Percentiles rank a stretch among this genome's conserved stretches.
phyloP scores from a whole-genome alignment of 1,140 invertebrate genomes.

The Asobara japonica region DNA sequence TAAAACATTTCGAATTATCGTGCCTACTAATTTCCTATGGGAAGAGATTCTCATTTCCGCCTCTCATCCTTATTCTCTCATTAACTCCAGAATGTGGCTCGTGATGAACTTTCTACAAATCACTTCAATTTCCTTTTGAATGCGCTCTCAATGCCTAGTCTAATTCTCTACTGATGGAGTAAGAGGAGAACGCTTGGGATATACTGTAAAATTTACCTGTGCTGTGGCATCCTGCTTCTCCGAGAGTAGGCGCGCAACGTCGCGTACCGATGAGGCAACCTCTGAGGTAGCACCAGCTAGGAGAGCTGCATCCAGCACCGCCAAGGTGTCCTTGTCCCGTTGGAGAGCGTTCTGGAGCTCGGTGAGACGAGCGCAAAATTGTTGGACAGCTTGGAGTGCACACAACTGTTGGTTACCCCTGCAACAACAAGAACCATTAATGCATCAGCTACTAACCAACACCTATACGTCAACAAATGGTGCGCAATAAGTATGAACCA shows the following conservation, averaged over 20 bases:
- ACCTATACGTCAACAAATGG: too few relatives aligned
- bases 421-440: slow-evolving; percentile 44
- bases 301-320: slow-evolving; percentile 71
- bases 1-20: not conserved
- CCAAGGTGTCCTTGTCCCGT: slow-evolving; percentile 73
- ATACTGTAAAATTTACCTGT: slow-evolving; percentile 50
- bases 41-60: not conserved
- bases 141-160: not conserved
- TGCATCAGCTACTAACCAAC: too few relatives aligned
- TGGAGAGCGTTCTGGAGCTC: slow-evolving; percentile 73
- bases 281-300: slow-evolving; percentile 71
- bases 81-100: not conserved
- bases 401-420: slow-evolving; percentile 66
- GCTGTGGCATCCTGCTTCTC: slow-evolving; percentile 69
- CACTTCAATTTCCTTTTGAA: not conserved
- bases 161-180: not conserved
- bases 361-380: slow-evolving; percentile 71
- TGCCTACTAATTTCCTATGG: not conserved
- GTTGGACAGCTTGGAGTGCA: slow-evolving; percentile 71
- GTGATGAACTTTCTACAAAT: not conserved
- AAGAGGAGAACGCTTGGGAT: too few relatives aligned
- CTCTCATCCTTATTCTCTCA: not conserved
- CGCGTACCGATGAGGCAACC: slow-evolving; percentile 72
- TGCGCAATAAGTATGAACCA: too few relatives aligned
- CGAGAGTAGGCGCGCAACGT: slow-evolving; percentile 75